Evolutionary conservation across 2,888 invertebrate genomes (phyloP).

Genomic region (Spatulosminthurus flaviceps): DNA sequence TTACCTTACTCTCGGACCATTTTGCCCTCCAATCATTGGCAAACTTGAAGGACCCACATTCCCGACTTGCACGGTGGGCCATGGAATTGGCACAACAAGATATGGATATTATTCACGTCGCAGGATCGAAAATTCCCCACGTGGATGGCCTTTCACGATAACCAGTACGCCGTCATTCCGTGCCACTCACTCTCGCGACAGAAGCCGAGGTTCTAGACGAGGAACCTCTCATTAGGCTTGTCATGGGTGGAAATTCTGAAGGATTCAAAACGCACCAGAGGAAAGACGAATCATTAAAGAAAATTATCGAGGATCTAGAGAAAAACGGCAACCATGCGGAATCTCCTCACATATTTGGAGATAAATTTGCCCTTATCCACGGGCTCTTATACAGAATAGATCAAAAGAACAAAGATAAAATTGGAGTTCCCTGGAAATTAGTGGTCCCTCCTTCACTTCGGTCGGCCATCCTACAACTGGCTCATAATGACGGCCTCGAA

Average conservation of each 20-base stretch:
- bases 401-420: not conserved
- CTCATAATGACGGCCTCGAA: not conserved
- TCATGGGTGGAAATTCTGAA: not conserved
- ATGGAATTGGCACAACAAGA: slow-evolving; percentile 66
- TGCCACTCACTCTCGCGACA: not conserved
- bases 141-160: slow-evolving; percentile 65
- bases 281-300: not conserved
- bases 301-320: not conserved
- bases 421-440: slow-evolving; percentile 7
- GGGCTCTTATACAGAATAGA: not conserved
- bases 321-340: not conserved
- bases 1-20: slow-evolving; percentile 67
- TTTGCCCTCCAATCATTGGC: slow-evolving; percentile 68
- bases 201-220: not conserved
- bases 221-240: not conserved
- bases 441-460: not conserved
- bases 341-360: not conserved
- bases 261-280: not conserved
- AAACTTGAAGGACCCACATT: slow-evolving; percentile 65
- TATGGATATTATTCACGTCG: slow-evolving; percentile 65
- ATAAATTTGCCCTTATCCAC: slow-evolving; percentile 22
- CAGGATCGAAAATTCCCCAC: slow-evolving; percentile 65
- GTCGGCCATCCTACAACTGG: not conserved
- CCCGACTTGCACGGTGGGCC: slow-evolving; percentile 67
- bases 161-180: not conserved